Conservation (phyloP, 2,113 vertebrate genomes). For the Actenoides lindsayi region DNA sequence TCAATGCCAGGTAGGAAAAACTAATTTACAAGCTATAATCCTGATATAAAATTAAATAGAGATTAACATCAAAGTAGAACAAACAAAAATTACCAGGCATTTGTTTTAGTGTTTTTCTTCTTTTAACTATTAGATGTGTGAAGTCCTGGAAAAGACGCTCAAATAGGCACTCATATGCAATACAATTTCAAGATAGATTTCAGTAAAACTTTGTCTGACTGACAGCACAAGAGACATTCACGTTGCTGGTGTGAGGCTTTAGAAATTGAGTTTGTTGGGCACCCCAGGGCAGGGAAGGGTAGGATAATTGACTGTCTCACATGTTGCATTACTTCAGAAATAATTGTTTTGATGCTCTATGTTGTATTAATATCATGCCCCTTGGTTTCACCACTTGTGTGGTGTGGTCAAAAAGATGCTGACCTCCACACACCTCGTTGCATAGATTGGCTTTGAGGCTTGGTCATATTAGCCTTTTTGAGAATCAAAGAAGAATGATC, state of each 20-base stretch:
- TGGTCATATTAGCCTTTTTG: not conserved
- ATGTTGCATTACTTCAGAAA: not conserved
- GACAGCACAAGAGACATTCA: not conserved
- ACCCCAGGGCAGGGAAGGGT: fast-evolving
- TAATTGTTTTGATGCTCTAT: not conserved
- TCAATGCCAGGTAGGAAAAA: not conserved
- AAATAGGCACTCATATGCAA: not conserved
- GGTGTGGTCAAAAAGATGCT: not conserved
- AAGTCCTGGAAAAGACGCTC: not conserved
- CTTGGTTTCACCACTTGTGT: not conserved
- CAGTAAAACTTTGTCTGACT: not conserved
- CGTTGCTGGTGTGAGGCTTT: not conserved
- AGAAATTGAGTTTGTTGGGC: not conserved
- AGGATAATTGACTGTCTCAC: not conserved
- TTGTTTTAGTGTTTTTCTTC: not conserved
- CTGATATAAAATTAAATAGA: not conserved
- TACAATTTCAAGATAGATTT: not conserved
- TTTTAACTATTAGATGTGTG: not conserved
- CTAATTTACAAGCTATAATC: not conserved
- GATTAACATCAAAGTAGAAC: not conserved
- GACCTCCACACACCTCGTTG: not conserved
- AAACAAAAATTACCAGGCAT: not conserved
- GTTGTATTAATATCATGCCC: not conserved
- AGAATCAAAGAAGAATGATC: not conserved
- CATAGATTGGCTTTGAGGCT: not conserved